phyloP scores from a whole-genome alignment of 2,113 vertebrate species.

The Toxotes chatareus region DNA sequence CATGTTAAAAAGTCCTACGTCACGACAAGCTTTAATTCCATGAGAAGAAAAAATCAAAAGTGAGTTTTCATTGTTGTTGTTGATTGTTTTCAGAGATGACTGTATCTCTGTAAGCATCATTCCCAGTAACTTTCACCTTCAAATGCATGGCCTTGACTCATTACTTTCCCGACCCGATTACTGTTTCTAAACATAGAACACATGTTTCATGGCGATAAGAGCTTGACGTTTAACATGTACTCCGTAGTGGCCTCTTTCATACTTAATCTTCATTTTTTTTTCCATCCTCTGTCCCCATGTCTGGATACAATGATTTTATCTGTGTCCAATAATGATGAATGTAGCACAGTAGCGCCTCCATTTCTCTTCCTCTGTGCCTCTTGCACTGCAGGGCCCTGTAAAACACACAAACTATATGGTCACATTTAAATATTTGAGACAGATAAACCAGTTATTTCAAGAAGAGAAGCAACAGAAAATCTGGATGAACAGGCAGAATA shows the following conservation, averaged over 20 bases:
- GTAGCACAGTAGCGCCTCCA: not conserved
- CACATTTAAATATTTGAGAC: not conserved
- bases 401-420: too few species aligned
- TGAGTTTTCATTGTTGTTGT: too few species aligned
- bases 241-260: not conserved
- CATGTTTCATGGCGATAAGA: constrained; percentile 31
- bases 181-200: constrained; percentile 26
- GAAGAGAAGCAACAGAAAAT: not conserved
- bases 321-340: not conserved
- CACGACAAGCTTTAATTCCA: too few species aligned
- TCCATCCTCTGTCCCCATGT: not conserved
- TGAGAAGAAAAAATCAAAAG: too few species aligned
- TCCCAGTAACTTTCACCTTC: not conserved
- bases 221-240: not conserved
- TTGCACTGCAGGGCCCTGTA: too few species aligned
- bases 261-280: not conserved
- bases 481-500: not conserved
- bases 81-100: not conserved
- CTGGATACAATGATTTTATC: constrained; percentile 8
- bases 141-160: not conserved
- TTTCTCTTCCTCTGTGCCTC: too few species aligned
- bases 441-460: not conserved
- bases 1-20: too few species aligned
- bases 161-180: not conserved
- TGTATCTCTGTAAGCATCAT: constrained; percentile 14